Conservation (phyloP, 2,888 invertebrate species). For the Sceliomorpha sp. region DNA sequence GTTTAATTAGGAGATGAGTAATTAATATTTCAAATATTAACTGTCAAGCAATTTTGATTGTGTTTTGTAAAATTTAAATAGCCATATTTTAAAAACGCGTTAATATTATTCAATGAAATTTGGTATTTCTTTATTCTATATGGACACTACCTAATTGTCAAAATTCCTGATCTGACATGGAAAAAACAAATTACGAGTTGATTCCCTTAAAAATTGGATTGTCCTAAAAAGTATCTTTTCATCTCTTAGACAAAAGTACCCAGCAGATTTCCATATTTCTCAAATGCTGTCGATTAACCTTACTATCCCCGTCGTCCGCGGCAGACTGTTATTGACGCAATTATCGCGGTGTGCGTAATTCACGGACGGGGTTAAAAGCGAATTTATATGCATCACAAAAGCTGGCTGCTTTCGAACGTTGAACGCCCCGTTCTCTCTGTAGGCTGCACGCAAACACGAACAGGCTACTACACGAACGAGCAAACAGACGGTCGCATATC, state of each 20-base stretch:
- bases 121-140: too few relatives aligned
- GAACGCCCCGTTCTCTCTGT: conserved; percentile 6
- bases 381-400: conserved; percentile 30
- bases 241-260: background rate
- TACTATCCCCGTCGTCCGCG: conserved; percentile 21
- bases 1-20: too few relatives aligned
- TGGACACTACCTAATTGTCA: too few relatives aligned
- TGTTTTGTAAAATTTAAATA: too few relatives aligned
- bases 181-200: background rate
- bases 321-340: conserved; percentile 27
- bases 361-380: conserved; percentile 33
- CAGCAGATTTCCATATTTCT: conserved; percentile 28
- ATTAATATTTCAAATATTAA: too few relatives aligned
- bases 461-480: background rate
- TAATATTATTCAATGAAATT: too few relatives aligned
- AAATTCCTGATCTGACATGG: too few relatives aligned
- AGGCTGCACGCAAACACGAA: conserved; percentile 2
- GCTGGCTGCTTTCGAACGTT: background rate
- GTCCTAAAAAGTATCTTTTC: background rate
- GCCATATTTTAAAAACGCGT: too few relatives aligned
- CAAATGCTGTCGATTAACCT: conserved; percentile 29
- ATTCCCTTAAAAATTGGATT: background rate
- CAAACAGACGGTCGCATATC: conserved; percentile 6
- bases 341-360: conserved; percentile 34
- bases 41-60: too few relatives aligned